Evolutionary conservation across 1,140 invertebrate species (phyloP), one percentile per base, ranked within the genome.

Genomic region (Drosophila serrata): DNA sequence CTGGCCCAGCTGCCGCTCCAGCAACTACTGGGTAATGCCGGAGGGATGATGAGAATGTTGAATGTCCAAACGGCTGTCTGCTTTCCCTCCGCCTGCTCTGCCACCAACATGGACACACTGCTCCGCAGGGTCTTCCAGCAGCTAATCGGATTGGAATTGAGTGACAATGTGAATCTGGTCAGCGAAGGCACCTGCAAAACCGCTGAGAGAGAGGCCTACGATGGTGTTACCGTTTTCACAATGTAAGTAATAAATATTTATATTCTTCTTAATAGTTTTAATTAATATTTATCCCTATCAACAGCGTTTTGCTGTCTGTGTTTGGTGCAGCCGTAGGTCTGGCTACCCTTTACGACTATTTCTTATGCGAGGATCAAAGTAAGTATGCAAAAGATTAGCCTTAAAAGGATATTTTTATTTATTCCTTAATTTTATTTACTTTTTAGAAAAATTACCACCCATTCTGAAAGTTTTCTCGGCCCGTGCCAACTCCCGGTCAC

Each of bases 311-410:
- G 8, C 33, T 84, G 1, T 80, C 81, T 9, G 9, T 84, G 0
- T 37, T 85, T 39, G 55, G 17, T 2, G 72, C 15, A 8, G 11
- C 19, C 6, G 48, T 69, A 6, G 33, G n/a, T 0, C 13, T 84
- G 6, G 42, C 77, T 1, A 84, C 81, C 2, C 35, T 85, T 9
- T 85, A 65, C 2, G 81, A 84, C 42, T 84, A 85, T 27, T 77
- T 84, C 19, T 1, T 85, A 8, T 76, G 49, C 31, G n/a, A 37
- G 6, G 58, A 85, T 60, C 76, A 77, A 60, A 67, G 81, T 79
- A 42, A 79, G 76, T 62, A 17, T 12, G 6, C 3, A 0, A 0
- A n/a, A 33, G 4, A 0, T 13, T 35, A 11, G 1, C 4, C 35
- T 6, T 6, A 8, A 42, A 11, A 12, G 1, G 5, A 22, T 22